Percentiles rank a stretch among this genome's conserved stretches.
Evolutionary conservation across 2,113 vertebrate species (phyloP).

Genomic region (Tenebrosternarchus preto): DNA sequence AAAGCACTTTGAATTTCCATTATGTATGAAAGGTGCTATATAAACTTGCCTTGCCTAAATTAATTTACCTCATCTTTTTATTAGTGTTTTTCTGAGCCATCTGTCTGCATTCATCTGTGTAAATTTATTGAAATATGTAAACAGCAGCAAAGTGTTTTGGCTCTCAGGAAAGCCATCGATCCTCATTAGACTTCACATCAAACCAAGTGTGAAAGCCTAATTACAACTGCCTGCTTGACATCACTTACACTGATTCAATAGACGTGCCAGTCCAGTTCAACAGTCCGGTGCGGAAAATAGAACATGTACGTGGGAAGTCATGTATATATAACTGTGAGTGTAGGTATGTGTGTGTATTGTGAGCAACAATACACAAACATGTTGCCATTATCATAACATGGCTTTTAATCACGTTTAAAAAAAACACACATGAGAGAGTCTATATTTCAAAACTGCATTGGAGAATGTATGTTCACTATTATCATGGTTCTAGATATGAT

Average conservation of each 20-base stretch:
- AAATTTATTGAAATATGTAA: constrained; percentile 55
- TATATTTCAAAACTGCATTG: neutral
- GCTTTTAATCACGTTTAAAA: neutral
- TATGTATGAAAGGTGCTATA: too few relatives aligned
- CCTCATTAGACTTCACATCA: constrained; percentile 65
- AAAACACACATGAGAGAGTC: neutral
- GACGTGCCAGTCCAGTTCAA: constrained; percentile 16
- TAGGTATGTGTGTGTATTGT: constrained; percentile 27
- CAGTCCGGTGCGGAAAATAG: neutral
- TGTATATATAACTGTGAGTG: constrained; percentile 42
- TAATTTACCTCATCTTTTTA: neutral
- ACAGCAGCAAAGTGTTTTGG: constrained; percentile 63
- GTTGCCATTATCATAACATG: neutral
- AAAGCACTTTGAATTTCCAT: too few relatives aligned
- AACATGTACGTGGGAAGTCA: constrained; percentile 20
- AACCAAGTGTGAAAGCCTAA: constrained; percentile 71
- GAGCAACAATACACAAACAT: neutral
- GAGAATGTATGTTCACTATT: neutral
- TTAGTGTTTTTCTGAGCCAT: constrained; percentile 35
- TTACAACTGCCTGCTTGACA: constrained; percentile 63
- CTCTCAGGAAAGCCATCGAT: constrained; percentile 52
- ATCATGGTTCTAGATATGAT: neutral
- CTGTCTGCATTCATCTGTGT: constrained; percentile 48
- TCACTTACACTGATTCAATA: constrained; percentile 38
- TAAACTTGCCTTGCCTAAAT: too few relatives aligned